Percentiles rank a stretch among this genome's conserved stretches.
phyloP scores from a whole-genome alignment of 1,140 invertebrate species.

The Aethina tumida region DNA sequence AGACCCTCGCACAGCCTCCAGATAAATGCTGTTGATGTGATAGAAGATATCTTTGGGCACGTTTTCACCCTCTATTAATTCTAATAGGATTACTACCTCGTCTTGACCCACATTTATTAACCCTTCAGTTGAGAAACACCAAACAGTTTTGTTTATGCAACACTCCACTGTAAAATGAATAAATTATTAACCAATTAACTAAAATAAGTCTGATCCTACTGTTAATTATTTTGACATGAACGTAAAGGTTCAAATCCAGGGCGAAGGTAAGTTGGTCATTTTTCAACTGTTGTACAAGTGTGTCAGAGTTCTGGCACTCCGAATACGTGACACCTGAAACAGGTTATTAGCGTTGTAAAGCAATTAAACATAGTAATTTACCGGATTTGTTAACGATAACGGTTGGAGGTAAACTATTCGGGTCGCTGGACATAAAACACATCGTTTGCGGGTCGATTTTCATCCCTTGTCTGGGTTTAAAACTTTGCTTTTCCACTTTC shows the following conservation, averaged over 20 bases:
- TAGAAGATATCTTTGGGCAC: slow-evolving; percentile 71
- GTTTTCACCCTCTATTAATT: slow-evolving; percentile 58
- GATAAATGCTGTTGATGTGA: slow-evolving; percentile 65
- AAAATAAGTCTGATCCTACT: slow-evolving; percentile 42
- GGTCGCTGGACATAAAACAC: slow-evolving; percentile 46
- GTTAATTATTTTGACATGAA: slow-evolving; percentile 66
- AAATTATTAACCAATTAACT: slow-evolving; percentile 1
- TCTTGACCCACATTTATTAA: slow-evolving; percentile 77
- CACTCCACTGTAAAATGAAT: slow-evolving; percentile 58
- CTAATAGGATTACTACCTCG: slow-evolving; percentile 72
- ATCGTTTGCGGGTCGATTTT: slow-evolving; percentile 41
- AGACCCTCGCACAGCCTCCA: slow-evolving; percentile 61
- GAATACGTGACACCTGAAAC: slow-evolving; percentile 46
- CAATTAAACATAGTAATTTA: slow-evolving; percentile 21
- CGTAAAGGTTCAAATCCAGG: slow-evolving; percentile 68
- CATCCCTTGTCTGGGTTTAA: slow-evolving; percentile 1
- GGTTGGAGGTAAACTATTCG: slow-evolving; percentile 45
- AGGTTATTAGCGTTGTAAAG: not conserved
- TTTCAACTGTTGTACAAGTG: slow-evolving; percentile 42
- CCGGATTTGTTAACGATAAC: slow-evolving; percentile 45
- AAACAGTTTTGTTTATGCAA: slow-evolving; percentile 69
- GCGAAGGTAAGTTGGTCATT: slow-evolving; percentile 64
- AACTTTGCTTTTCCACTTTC: slow-evolving; percentile 2
- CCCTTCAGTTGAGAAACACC: slow-evolving; percentile 73
- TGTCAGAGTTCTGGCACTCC: slow-evolving; percentile 42